phyloP scores from a whole-genome alignment of 2,797 vertebrate species.

The Typhlichthys eigenmanni region DNA sequence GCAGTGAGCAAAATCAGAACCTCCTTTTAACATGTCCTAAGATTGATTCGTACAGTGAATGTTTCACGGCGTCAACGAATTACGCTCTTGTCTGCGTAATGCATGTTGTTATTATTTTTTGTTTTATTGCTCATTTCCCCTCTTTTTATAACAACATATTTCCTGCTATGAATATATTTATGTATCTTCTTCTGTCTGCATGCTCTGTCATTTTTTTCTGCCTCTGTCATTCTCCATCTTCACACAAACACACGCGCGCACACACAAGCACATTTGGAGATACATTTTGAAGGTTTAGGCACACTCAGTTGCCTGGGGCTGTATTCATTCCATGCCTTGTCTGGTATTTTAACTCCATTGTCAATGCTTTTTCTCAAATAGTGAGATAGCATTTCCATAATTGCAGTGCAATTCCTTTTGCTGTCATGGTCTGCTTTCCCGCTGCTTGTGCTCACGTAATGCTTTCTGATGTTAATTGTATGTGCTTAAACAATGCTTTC shows the following conservation, averaged over 20 bases:
- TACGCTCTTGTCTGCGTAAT: conserved; percentile 13
- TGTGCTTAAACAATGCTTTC: conserved; percentile 19
- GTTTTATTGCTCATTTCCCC: conserved; percentile 9
- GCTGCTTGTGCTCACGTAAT: conserved; percentile 21
- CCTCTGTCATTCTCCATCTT: conserved; percentile 11
- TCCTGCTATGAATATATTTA: conserved; percentile 7
- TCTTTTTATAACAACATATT: conserved; percentile 16
- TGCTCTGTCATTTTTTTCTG: conserved; percentile 40
- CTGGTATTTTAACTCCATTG: conserved; percentile 4
- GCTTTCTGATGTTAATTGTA: conserved; percentile 17
- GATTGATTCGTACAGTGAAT: conserved; percentile 14
- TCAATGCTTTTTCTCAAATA: conserved; percentile 13
- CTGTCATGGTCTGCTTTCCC: conserved; percentile 39
- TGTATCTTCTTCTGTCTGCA: conserved; percentile 42
- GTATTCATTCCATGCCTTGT: conserved; percentile 16
- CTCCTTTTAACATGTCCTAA: conserved; percentile 37
- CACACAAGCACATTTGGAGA: conserved; percentile 27
- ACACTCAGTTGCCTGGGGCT: conserved; percentile 19
- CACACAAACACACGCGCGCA: conserved; percentile 16
- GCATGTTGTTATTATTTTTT: conserved; percentile 17
- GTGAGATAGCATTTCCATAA: neutral
- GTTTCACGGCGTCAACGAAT: conserved; percentile 17
- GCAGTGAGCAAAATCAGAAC: conserved; percentile 21
- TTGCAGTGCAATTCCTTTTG: conserved; percentile 18
- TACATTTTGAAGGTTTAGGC: conserved; percentile 15